phyloP scores from a whole-genome alignment of 2,888 invertebrate genomes.

The Zygothrica quintamaculata region DNA sequence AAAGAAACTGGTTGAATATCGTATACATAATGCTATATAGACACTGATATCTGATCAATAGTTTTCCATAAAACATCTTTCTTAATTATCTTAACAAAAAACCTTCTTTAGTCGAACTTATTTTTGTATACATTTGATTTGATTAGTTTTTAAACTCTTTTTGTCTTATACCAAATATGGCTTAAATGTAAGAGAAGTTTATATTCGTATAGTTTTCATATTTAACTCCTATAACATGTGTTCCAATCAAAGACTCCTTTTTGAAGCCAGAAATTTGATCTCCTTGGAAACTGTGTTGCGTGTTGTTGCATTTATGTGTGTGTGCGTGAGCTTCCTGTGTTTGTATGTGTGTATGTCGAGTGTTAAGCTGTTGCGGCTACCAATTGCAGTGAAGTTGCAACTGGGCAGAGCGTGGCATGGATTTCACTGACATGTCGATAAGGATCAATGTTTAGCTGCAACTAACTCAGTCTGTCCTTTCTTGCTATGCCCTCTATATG shows the following conservation, averaged over 20 bases:
- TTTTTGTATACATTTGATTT: conserved; percentile 2
- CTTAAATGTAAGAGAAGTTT: too few relatives aligned
- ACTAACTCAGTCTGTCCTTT: conserved; percentile 65
- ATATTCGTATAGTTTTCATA: too few relatives aligned
- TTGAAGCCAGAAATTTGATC: too few relatives aligned
- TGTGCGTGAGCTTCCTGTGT: background rate
- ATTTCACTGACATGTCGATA: conserved; percentile 73
- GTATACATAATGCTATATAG: too few relatives aligned
- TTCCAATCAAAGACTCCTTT: too few relatives aligned
- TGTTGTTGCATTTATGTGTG: too few relatives aligned
- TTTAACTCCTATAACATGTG: too few relatives aligned
- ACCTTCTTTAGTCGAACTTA: conserved; percentile 2
- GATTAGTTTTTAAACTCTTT: too few relatives aligned
- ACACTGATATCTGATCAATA: too few relatives aligned
- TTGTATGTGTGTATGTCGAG: conserved; percentile 59
- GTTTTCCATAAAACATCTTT: background rate
- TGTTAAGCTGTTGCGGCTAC: conserved; percentile 73
- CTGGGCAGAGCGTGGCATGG: conserved; percentile 13
- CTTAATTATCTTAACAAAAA: conserved; percentile 7
- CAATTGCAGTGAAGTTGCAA: conserved; percentile 64
- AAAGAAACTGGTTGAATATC: conserved; percentile 19
- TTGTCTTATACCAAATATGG: too few relatives aligned
- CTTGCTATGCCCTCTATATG: conserved; percentile 62
- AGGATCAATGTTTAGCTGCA: conserved; percentile 82
- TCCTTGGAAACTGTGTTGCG: too few relatives aligned